These are phyloP conservation scores for Thunnus thynnus DNA, from an alignment of 2,113 vertebrate genomes.

Conservation along the genomic window DNA sequence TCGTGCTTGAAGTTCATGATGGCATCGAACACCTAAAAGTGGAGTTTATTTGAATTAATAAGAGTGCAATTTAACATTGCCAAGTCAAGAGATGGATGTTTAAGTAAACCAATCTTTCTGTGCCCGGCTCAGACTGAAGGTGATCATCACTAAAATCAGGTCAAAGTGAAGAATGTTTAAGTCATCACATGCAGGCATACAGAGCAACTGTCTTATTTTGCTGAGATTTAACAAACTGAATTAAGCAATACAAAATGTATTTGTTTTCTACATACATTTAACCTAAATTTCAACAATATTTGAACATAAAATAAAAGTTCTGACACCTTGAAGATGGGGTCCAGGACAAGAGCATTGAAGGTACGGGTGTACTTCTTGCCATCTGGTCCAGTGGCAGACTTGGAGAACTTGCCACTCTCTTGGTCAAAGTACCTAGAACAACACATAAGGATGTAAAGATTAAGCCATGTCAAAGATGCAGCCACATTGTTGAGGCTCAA, in stretches of 20 bases:
- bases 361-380: slow-evolving; percentile 91
- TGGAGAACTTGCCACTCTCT: slow-evolving; percentile 90
- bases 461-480: too few relatives aligned
- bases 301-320: neutral
- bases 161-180: slow-evolving; percentile 92
- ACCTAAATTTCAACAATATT: neutral
- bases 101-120: neutral
- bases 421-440: slow-evolving; percentile 89
- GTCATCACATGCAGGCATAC: slow-evolving; percentile 86
- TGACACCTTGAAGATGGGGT: slow-evolving; percentile 96
- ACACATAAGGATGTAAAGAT: too few relatives aligned
- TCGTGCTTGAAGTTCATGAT: slow-evolving; percentile 97
- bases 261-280: neutral
- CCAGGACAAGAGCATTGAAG: slow-evolving; percentile 92
- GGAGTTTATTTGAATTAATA: neutral
- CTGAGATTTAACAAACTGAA: neutral
- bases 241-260: neutral
- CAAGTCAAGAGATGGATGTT: neutral
- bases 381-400: slow-evolving; percentile 83
- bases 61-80: neutral
- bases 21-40: slow-evolving; percentile 90
- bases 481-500: too few relatives aligned
- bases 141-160: slow-evolving; percentile 89
- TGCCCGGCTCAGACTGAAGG: slow-evolving; percentile 84
- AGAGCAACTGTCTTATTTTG: neutral